phyloP scores from a whole-genome alignment of 1,140 invertebrate species.

The Araneus ventricosus region DNA sequence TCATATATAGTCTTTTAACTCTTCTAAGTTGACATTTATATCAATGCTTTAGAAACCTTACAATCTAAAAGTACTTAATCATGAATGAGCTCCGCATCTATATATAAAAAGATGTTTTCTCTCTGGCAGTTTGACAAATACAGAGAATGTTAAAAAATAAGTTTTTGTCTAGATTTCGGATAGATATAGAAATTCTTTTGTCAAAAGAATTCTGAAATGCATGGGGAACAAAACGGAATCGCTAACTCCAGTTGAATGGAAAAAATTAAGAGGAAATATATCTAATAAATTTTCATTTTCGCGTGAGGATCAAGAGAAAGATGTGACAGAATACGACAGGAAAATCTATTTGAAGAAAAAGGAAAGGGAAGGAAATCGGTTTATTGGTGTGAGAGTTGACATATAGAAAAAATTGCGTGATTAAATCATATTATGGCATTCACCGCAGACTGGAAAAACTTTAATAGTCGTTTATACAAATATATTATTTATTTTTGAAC shows the following conservation, averaged over 20 bases:
- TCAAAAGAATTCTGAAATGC: neutral
- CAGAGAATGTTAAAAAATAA: neutral
- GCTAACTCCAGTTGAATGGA: neutral
- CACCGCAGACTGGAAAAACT: neutral
- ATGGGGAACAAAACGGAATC: neutral
- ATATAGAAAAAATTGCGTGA: neutral
- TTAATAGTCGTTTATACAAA: neutral
- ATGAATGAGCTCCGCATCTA: neutral
- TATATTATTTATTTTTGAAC: no score
- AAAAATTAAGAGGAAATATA: conserved; percentile 22
- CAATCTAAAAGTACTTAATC: no score
- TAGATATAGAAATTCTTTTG: neutral
- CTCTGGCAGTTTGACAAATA: neutral
- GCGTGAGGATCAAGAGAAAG: neutral
- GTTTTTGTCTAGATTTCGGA: neutral
- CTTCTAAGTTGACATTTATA: no score
- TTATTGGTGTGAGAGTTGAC: neutral
- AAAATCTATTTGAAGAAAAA: neutral
- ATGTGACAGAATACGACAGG: neutral
- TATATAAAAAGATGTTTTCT: neutral
- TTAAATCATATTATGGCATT: neutral
- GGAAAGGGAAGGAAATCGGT: neutral
- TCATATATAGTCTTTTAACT: no score
- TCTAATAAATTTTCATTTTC: neutral
- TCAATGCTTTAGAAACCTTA: no score